Percentiles rank a stretch among this genome's conserved stretches.
These are phyloP conservation scores for Heliangelus exortis DNA, from an alignment of 2,797 vertebrate species.

Conservation along the genomic window DNA sequence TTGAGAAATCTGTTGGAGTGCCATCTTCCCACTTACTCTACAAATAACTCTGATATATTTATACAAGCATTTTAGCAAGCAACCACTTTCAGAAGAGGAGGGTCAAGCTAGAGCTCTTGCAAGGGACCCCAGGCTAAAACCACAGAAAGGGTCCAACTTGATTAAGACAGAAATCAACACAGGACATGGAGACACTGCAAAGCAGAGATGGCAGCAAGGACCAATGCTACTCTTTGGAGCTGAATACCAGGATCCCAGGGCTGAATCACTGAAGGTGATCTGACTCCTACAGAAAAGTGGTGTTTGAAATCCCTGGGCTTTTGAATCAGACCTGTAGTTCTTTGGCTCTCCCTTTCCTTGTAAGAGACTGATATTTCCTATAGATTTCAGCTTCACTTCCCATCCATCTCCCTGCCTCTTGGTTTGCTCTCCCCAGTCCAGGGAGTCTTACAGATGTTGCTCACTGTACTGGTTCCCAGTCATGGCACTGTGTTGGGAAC, in stretches of 20 bases:
- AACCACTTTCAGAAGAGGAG: background rate
- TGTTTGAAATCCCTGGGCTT: background rate
- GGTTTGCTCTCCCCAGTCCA: background rate
- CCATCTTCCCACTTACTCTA: background rate
- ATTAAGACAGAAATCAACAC: background rate
- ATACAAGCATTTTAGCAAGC: background rate
- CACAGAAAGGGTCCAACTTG: background rate
- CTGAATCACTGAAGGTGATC: background rate
- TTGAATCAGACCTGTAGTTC: background rate
- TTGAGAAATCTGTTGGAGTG: background rate
- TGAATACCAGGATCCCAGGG: slow-evolving; percentile 4
- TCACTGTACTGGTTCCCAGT: background rate
- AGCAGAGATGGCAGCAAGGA: background rate
- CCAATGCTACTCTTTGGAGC: background rate
- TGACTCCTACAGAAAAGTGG: background rate
- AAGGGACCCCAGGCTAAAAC: background rate
- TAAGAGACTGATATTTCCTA: background rate
- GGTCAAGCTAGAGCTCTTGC: background rate
- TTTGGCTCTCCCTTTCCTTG: background rate
- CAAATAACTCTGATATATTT: background rate
- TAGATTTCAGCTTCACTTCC: background rate
- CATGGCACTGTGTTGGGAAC: background rate
- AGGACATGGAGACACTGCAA: background rate
- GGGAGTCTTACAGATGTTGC: background rate
- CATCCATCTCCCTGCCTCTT: background rate